phyloP scores from a whole-genome alignment of 1,140 invertebrate genomes.

The Sitodiplosis mosellana region DNA sequence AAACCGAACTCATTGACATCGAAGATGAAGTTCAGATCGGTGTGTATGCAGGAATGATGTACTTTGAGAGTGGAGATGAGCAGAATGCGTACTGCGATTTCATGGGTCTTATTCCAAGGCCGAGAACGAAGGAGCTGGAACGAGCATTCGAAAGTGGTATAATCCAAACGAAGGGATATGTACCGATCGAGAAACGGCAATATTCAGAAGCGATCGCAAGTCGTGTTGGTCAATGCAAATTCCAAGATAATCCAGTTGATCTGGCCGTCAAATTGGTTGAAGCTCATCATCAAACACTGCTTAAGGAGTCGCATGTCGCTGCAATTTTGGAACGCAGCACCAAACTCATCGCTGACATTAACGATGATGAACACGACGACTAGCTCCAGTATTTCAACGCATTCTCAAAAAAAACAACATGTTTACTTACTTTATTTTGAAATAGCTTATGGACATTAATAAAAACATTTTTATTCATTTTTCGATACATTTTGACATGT shows the following conservation, averaged over 20 bases:
- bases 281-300: neutral
- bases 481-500: no score
- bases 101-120: neutral
- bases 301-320: neutral
- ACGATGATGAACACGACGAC: no score
- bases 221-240: neutral
- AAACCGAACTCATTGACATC: neutral
- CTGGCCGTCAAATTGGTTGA: neutral
- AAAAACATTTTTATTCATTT: no score
- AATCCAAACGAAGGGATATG: neutral
- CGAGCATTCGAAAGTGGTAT: neutral
- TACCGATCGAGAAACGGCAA: neutral
- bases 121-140: neutral
- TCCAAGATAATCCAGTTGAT: neutral
- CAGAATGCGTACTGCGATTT: neutral
- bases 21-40: neutral
- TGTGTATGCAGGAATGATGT: neutral
- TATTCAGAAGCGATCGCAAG: neutral
- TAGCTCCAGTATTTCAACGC: no score
- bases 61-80: neutral
- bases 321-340: neutral
- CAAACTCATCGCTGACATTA: neutral
- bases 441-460: no score
- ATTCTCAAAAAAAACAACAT: no score
- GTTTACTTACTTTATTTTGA: no score